These are phyloP conservation scores for Drosophila siamana DNA, from an alignment of 2,888 invertebrate genomes.

Conservation along the genomic window DNA sequence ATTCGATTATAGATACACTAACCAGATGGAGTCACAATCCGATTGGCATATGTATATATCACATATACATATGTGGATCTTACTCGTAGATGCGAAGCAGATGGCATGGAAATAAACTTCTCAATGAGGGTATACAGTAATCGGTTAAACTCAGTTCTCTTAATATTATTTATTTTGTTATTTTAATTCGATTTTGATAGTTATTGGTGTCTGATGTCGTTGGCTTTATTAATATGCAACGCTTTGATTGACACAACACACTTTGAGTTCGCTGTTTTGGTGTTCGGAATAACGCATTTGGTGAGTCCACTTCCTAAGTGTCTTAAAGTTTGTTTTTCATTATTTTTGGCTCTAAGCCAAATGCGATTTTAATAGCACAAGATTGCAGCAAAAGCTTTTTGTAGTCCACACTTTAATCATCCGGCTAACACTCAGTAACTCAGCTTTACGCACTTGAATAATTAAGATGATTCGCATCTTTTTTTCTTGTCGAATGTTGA, in stretches of 20 bases:
- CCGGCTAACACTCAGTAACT: background rate
- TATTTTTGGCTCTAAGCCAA: conserved; percentile 15
- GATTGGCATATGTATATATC: too few species aligned
- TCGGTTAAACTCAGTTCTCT: conserved; percentile 3
- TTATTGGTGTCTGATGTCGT: conserved; percentile 33
- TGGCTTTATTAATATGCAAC: conserved; percentile 52
- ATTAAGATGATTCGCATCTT: conserved; percentile 5
- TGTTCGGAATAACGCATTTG: conserved; percentile 6
- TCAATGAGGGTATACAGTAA: conserved; percentile 3
- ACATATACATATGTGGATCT: too few species aligned
- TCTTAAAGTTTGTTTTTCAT: conserved; percentile 8
- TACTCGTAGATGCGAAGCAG: too few species aligned
- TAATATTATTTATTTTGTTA: conserved; percentile 5
- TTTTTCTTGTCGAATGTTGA: background rate
- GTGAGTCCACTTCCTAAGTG: conserved; percentile 30
- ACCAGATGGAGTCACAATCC: background rate
- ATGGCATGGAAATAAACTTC: too few species aligned
- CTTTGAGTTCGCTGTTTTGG: conserved; percentile 5
- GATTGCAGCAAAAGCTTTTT: background rate
- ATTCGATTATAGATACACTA: conserved; percentile 12
- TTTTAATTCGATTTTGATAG: conserved; percentile 47
- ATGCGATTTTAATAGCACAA: conserved; percentile 23
- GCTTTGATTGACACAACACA: conserved; percentile 45
- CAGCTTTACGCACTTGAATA: background rate
- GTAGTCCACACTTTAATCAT: background rate